These are phyloP conservation scores for Ascidia mentula DNA, from an alignment of 23 tunicate genomes.

Conservation along the genomic window DNA sequence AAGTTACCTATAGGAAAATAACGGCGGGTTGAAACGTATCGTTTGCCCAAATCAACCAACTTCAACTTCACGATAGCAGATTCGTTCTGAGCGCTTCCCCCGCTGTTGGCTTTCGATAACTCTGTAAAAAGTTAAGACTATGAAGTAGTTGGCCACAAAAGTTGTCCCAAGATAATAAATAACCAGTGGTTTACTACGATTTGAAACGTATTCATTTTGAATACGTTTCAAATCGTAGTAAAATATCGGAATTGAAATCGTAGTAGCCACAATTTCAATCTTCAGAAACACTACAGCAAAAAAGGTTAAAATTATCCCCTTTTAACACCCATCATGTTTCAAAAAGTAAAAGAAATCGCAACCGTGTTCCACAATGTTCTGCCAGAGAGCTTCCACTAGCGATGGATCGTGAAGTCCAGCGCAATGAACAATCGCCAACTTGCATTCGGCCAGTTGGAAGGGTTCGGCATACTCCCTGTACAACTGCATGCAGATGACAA, in stretches of 20 bases:
- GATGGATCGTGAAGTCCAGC: constrained; percentile 93
- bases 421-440: constrained; percentile 85
- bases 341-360: too few species aligned
- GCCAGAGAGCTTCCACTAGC: constrained; percentile 91
- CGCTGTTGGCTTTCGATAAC: constrained; percentile 8
- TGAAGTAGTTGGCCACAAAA: too few species aligned
- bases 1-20: constrained; percentile 87
- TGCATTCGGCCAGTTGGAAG: constrained; percentile 85
- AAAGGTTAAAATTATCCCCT: too few species aligned
- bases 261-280: too few species aligned
- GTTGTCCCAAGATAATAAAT: too few species aligned
- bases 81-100: constrained; percentile 8
- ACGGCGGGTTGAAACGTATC: constrained; percentile 43
- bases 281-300: too few species aligned
- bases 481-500: constrained; percentile 32
- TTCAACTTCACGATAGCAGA: constrained; percentile 35
- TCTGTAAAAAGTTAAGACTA: constrained; percentile 9
- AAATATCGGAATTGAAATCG: too few species aligned
- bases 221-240: too few species aligned
- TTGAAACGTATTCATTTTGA: too few species aligned
- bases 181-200: too few species aligned
- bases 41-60: constrained; percentile 46
- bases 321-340: too few species aligned
- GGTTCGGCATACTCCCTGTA: constrained; percentile 95
- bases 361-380: constrained; percentile 95